Base-by-base conservation (phyloP, 2,888 invertebrate species). In the Ommatoiulus sabulosus region DNA sequence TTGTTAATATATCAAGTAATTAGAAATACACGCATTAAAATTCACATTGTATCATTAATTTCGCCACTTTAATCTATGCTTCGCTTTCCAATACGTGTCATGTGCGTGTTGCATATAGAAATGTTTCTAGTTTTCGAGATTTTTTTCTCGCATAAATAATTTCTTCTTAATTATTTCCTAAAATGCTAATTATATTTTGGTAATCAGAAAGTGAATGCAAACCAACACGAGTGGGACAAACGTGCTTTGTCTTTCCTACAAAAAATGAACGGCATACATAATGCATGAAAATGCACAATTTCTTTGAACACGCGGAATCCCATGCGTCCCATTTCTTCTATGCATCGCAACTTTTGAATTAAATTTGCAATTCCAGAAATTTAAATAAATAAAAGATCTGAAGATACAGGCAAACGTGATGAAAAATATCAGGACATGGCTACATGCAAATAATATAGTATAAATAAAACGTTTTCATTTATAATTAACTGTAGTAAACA, bases 111-210 rank as follows among this genome's bases (percentile, higher is more conserved):
- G 24, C 72, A 24, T 72, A 24, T 6, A 72, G 4, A 63, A 63
- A 63, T 63, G n/a, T 63, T n/a, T 63, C 63, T n/a, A 20, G 72
- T 72, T 72, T 24, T 72, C 1, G 8, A 1, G 20, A 72, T 10
- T 72, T 72, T 72, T 72, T 72, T 3, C 24, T 8, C 10, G 24
- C 24, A 24, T 24, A 24, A 72, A 72, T 72, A 72, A 24, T 20
- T 20, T n/a, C 72, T 20, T n/a, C 24, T 72, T 72, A 72, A 72
- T 72, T 72, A 72, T 72, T 72, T 72, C 10, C 24, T 72, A 72
- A 72, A 72, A 72, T 72, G 72, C 24, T 24, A 72, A 72, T 72
- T 72, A 20, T 20, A 24, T 72, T 72, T 24, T 72, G 7, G 72
- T 24, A 72, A 72, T 72, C 72, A 72, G n/a, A n/a, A n/a, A n/a